Conservation (phyloP, 2,797 vertebrate genomes). For the Petrocephalus sullivani region DNA sequence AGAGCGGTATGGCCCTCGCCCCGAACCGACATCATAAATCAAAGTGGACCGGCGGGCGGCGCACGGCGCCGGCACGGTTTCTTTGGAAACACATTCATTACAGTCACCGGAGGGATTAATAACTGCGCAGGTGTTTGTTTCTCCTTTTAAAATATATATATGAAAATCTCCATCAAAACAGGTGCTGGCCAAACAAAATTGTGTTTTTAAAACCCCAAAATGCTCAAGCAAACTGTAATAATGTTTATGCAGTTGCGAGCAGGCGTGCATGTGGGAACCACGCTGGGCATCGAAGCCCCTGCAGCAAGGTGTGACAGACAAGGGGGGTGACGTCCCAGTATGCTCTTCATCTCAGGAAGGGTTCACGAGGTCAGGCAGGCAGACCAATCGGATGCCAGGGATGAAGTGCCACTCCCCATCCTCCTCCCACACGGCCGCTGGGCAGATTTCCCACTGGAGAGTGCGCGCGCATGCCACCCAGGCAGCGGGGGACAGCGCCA, state of each 20-base stretch:
- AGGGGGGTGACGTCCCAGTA: not conserved
- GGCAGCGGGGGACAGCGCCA: not conserved
- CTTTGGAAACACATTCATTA: constrained; percentile 3
- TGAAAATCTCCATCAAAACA: not conserved
- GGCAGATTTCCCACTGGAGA: not conserved
- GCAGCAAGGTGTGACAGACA: not conserved
- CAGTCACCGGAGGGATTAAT: not conserved
- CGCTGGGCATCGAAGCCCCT: not conserved
- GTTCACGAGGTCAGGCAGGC: not conserved
- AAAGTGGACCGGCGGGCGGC: not conserved
- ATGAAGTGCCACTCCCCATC: not conserved
- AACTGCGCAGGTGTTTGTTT: not conserved
- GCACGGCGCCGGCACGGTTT: not conserved
- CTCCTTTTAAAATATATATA: not conserved
- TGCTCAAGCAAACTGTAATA: not conserved
- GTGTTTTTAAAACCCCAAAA: not conserved
- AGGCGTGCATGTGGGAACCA: not conserved
- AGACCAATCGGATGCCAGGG: not conserved
- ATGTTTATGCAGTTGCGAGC: not conserved
- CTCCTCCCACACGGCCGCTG: not conserved
- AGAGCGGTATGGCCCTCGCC: not conserved
- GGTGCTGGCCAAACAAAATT: not conserved
- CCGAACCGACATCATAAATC: constrained; percentile 19
- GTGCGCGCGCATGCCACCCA: not conserved
- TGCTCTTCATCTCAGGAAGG: not conserved